Base-by-base conservation (phyloP, 1,140 invertebrate genomes). In the Phocides pigmalion region DNA sequence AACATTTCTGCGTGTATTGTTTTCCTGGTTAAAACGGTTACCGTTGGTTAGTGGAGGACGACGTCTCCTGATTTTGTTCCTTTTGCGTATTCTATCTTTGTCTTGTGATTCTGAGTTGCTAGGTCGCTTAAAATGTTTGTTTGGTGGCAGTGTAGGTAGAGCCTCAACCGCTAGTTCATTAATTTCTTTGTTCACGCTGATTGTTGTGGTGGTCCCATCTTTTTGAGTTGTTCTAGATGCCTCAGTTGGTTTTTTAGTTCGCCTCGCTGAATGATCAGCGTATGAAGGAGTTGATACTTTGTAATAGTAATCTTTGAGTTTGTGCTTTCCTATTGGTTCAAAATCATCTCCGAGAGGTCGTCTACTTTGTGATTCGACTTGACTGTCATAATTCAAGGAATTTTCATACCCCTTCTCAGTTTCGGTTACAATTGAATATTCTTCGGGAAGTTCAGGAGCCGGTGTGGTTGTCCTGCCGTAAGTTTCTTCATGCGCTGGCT, bases 301-400 rank as follows among this genome's bases (percentile, higher is more conserved):
- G 42, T 91, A 91, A 44, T 91, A 91, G 59, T 89, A 89, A 20
- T 91, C 89, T 62, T 89, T 89, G 2, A 91, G 74, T 67, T 91
- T 89, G 37, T 87, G 76, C 42, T 85, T 84, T 17, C 76, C 78
- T 22, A 91, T 89, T 1, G 89, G 86, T 70, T 91, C 85, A 66
- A 87, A 88, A 50, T 89, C 87, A 47, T 91, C 82, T 25, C 82
- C 86, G 20, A 83, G 66, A 17, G 87, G 89, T 53, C 84, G 83
- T 62, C 82, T 83, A 66, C 84, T 89, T 83, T 91, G 87, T 62
- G 77, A 77, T 78, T 91, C 87, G 44, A 83, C 66, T 62, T 89
- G 72, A 22, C 51, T 74, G 42, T 88, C 76, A 67, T 87, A 91
- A 62, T 69, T 80, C 53, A 84, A 81, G 67, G 70, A 76, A 62